phyloP scores from a whole-genome alignment of 2,113 vertebrate species.

The Mustelus asterias region DNA sequence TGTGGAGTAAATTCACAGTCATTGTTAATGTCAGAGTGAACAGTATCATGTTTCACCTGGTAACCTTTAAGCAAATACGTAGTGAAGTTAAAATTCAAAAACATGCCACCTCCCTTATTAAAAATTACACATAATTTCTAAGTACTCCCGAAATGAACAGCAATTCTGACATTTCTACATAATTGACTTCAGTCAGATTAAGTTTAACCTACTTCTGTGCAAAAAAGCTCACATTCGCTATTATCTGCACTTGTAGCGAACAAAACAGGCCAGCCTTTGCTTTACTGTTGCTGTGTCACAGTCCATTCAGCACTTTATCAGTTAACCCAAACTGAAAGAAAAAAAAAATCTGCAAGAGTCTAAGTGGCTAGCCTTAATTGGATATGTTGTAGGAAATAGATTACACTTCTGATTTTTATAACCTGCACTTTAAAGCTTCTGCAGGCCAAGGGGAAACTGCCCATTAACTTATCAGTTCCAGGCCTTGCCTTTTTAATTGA shows the following conservation, averaged over 20 bases:
- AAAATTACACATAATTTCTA: background rate
- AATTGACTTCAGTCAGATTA: background rate
- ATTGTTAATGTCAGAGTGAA: background rate
- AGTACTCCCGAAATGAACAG: background rate
- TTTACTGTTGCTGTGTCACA: background rate
- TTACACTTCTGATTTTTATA: slow-evolving; percentile 58
- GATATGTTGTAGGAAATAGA: slow-evolving; percentile 62
- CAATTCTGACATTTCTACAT: slow-evolving; percentile 2
- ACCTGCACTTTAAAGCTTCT: slow-evolving; percentile 63
- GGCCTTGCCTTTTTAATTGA: slow-evolving; percentile 76
- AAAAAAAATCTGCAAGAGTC: slow-evolving; percentile 43
- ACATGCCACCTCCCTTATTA: background rate
- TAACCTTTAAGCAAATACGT: background rate
- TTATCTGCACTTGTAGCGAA: background rate
- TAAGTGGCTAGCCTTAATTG: slow-evolving; percentile 58
- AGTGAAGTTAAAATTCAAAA: background rate
- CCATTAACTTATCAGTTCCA: slow-evolving; percentile 78
- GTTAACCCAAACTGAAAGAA: slow-evolving; percentile 26
- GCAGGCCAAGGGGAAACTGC: slow-evolving; percentile 64
- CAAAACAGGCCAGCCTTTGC: background rate
- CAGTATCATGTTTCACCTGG: background rate
- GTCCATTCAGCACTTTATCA: slow-evolving; percentile 26
- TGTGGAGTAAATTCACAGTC: background rate
- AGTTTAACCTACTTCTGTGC: background rate
- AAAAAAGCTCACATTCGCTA: background rate